Base-by-base conservation (phyloP, 2,888 invertebrate genomes). In the Lysandra bellargus region DNA sequence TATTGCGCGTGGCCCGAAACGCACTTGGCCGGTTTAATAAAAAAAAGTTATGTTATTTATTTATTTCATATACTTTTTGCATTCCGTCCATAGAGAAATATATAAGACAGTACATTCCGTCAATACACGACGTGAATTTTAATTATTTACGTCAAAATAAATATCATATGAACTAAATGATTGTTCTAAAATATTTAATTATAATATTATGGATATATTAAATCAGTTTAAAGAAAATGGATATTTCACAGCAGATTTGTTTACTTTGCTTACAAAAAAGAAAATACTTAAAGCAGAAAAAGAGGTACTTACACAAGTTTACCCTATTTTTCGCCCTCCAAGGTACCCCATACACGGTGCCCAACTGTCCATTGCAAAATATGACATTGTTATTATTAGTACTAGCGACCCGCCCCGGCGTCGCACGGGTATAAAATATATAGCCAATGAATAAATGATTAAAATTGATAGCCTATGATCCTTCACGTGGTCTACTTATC, bases 161-260 rank as follows among this genome's bases (percentile, higher is more conserved):
- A 57, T 53, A 14, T 53, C 23, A 53, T 53, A 57, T 57, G 14
- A 14, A 4, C 5, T 17, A 17, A 17, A 57, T 57, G 57, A 57
- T 57, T 57, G 57, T 57, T 57, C 17, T 57, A 4, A 57, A 57
- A 64, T 78, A 75, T 80, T 80, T 81, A 81, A 79, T 82, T 82
- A 80, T 78, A 81, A 69, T 78, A 80, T 77, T 83, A 80, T 83
- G 83, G 93, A 94, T 82, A 87, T 94, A 88, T 87, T 93, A 82
- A 85, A 89, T 2, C 88, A 89, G 81, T 94, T 90, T 84, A 92
- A 91, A 85, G 86, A 91, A 86, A 90, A 92, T 91, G 94, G 94
- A 5, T 94, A 91, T 86, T 94, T 92, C 83, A 91, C 92, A 61
- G 85, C 91, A 9, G 89, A 92, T 64, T 83, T 94, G 76, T 94